These are phyloP conservation scores for Sitodiplosis mosellana DNA, from an alignment of 1,140 invertebrate genomes.

Conservation along the genomic window DNA sequence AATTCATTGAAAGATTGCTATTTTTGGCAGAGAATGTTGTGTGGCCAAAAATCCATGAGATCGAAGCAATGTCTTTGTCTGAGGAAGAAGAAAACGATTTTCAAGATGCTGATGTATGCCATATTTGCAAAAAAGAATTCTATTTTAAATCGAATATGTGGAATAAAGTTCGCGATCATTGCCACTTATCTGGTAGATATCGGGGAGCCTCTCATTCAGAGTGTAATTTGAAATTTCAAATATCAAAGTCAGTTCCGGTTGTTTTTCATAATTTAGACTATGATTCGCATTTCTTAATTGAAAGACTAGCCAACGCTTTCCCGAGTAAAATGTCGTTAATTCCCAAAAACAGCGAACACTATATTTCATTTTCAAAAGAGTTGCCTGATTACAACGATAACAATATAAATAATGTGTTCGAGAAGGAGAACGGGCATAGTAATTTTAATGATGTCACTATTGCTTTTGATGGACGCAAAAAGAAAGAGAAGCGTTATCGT, in stretches of 20 bases:
- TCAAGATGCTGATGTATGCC: slow-evolving; percentile 8
- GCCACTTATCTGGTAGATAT: slow-evolving; percentile 18
- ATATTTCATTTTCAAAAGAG: slow-evolving; percentile 19
- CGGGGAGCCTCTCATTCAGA: slow-evolving; percentile 17
- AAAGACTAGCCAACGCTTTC: neutral
- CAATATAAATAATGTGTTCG: slow-evolving; percentile 17
- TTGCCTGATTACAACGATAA: slow-evolving; percentile 11
- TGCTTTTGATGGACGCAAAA: neutral
- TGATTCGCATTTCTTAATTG: no score
- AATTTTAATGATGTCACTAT: slow-evolving; percentile 8
- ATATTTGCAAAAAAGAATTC: slow-evolving; percentile 15
- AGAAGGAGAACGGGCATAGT: slow-evolving; percentile 19
- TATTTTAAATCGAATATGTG: slow-evolving; percentile 5
- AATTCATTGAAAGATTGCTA: slow-evolving; percentile 11
- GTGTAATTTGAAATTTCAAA: slow-evolving; percentile 21
- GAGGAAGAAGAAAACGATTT: slow-evolving; percentile 5
- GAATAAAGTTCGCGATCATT: slow-evolving; percentile 14
- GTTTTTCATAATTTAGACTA: slow-evolving; percentile 23
- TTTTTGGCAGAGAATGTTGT: slow-evolving; percentile 5
- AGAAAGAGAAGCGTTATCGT: neutral
- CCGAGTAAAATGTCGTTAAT: neutral
- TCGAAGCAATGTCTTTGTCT: slow-evolving; percentile 8
- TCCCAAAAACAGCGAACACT: no score
- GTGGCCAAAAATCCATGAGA: slow-evolving; percentile 9
- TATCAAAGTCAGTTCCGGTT: slow-evolving; percentile 17